Evolutionary conservation across 64 coral and sea anemone species (phyloP), one percentile per base, ranked within the genome.

Genomic region (Orbicella faveolata): DNA sequence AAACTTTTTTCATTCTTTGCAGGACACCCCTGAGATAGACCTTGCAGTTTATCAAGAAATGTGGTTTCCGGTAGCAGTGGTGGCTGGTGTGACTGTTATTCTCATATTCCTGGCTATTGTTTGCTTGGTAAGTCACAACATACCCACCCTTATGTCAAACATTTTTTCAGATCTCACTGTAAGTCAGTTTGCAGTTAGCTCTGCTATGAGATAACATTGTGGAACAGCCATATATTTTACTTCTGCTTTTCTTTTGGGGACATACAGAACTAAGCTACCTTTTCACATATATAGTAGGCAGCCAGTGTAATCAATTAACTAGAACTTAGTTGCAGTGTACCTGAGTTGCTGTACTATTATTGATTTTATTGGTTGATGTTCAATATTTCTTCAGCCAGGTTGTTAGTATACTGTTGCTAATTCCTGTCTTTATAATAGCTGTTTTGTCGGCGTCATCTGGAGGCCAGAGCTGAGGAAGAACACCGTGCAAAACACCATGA

Each of bases 41-140:
- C 59, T 96, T 34, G 88, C 91, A 72, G 95, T 96, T 21, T 96
- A 96, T 41, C 95, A 96, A 76, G 95, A 96, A 33, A 96, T 96
- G 95, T 96, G 95, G 95, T 96, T 96, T 81, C 95, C 95, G 23
- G 92, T 96, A 4, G 95, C 95, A 36, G 66, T 96, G 19, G 92
- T 96, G 21, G 92, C 92, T 83, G 95, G 92, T 16, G 85, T 96
- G 70, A 94, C 92, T 61, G 76, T 93, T 8, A 48, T 96, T 18
- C 83, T 96, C 15, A 96, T 96, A 30, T 79, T 96, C 63, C 84
- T 96, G 68, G 95, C 95, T 79, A 88, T 91, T 83, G 79, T 92
- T 1, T 96, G 95, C 34, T 70, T 96, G 88, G 92, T 96, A 93
- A 93, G 95, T 86, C 35, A 75, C 55, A 91, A 54, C 7, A 72